Evolutionary conservation across 2,797 vertebrate genomes (phyloP), one percentile per base, ranked within the genome.

Genomic region (Pangasius larnaudii): DNA sequence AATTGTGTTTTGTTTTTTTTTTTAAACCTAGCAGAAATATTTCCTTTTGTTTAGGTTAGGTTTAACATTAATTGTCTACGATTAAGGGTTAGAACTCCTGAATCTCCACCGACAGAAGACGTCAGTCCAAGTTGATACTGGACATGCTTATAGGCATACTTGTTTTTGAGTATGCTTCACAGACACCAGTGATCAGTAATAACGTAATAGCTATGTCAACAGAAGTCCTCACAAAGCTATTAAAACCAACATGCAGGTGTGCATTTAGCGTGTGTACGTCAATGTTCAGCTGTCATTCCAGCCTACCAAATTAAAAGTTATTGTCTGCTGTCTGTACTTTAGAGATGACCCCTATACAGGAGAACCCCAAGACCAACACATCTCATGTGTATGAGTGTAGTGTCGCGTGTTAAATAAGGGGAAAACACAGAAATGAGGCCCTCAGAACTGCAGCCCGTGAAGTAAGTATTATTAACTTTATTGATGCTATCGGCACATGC

Each of bases 381-480:
- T 22, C n/a, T 56, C n/a, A 11, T 7, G 16, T 22, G 18, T 5
- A 33, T 11, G 19, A 24, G 19, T 80, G 33, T 36, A 56, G 51
- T 10, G 16, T 36, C 1, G 11, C 49, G 1, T 53, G n/a, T 42
- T 59, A 61, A 81, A 81, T 42, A 81, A 81, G 78, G 33, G 33
- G 10, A 39, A 82, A 82, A 46, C 19, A 58, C 36, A 84, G 42
- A 67, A 84, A 33, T 22, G n/a, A 51, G 46, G n/a, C 42, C 81
- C n/a, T 33, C 81, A 22, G 42, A 84, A 51, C n/a, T 27, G 53
- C 27, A 81, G 58, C 14, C 39, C 3, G 5, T 59, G 18, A 81
- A 87, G 78, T 56, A 82, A 81, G 22, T 33, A 63, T 61, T 75
- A 42, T n/a, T 67, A 79, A 74, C 51, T 53, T 82, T 63, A 82